Evolutionary conservation across 1,140 invertebrate genomes (phyloP), one percentile per base, ranked within the genome.

Genomic region (Zaprionus nigranus): DNA sequence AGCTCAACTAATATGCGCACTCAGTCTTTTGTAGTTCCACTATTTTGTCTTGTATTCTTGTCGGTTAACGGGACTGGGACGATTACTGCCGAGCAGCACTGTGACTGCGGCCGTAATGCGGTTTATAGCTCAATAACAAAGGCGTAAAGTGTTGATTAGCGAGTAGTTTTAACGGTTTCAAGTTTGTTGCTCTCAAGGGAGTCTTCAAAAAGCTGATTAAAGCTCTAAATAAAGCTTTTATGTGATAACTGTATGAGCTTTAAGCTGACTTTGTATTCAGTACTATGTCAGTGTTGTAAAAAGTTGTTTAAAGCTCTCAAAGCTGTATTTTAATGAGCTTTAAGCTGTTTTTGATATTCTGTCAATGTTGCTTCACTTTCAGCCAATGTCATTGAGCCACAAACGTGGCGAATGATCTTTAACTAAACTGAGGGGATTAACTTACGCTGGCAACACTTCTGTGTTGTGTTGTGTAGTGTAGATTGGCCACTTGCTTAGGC

Each of bases 401-500:
- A 49, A 5, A 15, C 68, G 53, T 57, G 40, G 62, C 58, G 28
- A 64, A 64, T 59, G 40, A 22, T 64, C 70, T 43, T 56, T 49
- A 64, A 74, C 28, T 59, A 60, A 78, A 68, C 59, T 60, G 24
- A 59, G 51, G 72, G 67, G 17, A 53, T 88, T 63, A 84, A 90
- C 84, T 91, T 91, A 91, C 88, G 81, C 83, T 91, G 88, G 79
- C 88, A 91, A 91, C 83, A 91, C 88, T 74, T 65, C 15, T 59
- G 61, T 71, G 30, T 22, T 70, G 53, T 78, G 69, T 66, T 58
- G 24, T 15, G 30, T 65, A 38, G 11, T 66, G 58, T 65, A 64
- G 51, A 17, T n/a, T 15, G 1, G 13, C 11, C 28, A 6, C 56
- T 22, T 5, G 43, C 65, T 91, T 95, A 98, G 93, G 97, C 97